Conservation (phyloP, 2,113 vertebrate genomes). For the Sander lucioperca region DNA sequence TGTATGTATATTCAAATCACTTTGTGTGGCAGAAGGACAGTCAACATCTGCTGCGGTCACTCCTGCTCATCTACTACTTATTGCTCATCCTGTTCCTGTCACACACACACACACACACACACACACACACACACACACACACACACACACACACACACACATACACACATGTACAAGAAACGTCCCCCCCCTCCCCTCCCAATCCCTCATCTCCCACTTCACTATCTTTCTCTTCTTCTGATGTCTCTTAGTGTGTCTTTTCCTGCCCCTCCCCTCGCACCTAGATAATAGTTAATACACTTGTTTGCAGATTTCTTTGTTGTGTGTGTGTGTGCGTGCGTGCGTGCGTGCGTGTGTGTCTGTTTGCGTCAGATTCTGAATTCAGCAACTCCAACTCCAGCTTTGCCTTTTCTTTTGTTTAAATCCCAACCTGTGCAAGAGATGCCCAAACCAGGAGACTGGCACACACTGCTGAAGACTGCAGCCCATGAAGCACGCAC, state of each 20-base stretch:
- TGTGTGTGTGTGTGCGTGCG: not conserved
- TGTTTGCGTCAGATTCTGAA: slow-evolving; percentile 45
- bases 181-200: not conserved
- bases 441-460: slow-evolving; percentile 34
- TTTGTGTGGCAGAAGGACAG: slow-evolving; percentile 38
- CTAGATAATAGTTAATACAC: slow-evolving; percentile 41
- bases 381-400: slow-evolving; percentile 54
- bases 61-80: slow-evolving; percentile 56
- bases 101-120: slow-evolving; percentile 10
- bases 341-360: slow-evolving; percentile 18
- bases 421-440: slow-evolving; percentile 43
- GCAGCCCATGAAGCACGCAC: not conserved
- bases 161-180: not conserved
- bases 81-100: slow-evolving; percentile 4
- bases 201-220: slow-evolving; percentile 22
- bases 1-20: slow-evolving; percentile 9
- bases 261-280: not conserved
- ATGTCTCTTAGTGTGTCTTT: slow-evolving; percentile 26
- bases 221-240: slow-evolving; percentile 44
- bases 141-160: slow-evolving; percentile 12
- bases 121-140: slow-evolving; percentile 9
- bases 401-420: slow-evolving; percentile 61
- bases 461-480: slow-evolving; percentile 3
- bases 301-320: slow-evolving; percentile 46
- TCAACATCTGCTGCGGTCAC: slow-evolving; percentile 64